Percentiles rank a stretch among this genome's conserved stretches.
phyloP scores from a whole-genome alignment of 2,113 vertebrate genomes.

The Salvelinus sp. region DNA sequence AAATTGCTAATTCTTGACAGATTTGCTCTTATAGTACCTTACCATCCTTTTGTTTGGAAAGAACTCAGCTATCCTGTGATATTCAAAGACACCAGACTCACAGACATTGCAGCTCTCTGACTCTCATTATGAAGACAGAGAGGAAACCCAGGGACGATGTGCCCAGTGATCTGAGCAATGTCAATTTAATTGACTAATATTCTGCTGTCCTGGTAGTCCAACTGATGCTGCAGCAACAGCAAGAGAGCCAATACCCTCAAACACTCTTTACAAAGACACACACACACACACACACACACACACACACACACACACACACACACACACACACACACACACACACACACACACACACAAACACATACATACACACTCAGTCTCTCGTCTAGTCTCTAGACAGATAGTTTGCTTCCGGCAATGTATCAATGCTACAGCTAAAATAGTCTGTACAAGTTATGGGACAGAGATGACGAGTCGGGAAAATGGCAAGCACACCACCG shows the following conservation, averaged over 20 bases:
- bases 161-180: not conserved
- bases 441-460: too few relatives aligned
- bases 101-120: not conserved
- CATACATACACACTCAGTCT: not conserved
- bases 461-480: too few relatives aligned
- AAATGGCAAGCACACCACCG: too few relatives aligned
- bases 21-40: too few relatives aligned
- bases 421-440: too few relatives aligned
- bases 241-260: not conserved
- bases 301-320: too few relatives aligned
- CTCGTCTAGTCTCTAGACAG: too few relatives aligned
- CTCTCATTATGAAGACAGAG: not conserved
- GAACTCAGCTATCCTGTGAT: not conserved
- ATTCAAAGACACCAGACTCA: not conserved
- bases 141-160: not conserved
- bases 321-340: too few relatives aligned
- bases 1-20: not conserved
- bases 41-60: not conserved
- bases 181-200: slow-evolving; percentile 50
- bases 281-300: too few relatives aligned
- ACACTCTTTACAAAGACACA: too few relatives aligned
- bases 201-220: slow-evolving; percentile 36
- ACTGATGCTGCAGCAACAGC: slow-evolving; percentile 28
- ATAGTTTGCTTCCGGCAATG: too few relatives aligned
- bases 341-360: too few relatives aligned